Evolutionary conservation across 2,888 invertebrate genomes (phyloP).

Genomic region (Copidosoma aretas): DNA sequence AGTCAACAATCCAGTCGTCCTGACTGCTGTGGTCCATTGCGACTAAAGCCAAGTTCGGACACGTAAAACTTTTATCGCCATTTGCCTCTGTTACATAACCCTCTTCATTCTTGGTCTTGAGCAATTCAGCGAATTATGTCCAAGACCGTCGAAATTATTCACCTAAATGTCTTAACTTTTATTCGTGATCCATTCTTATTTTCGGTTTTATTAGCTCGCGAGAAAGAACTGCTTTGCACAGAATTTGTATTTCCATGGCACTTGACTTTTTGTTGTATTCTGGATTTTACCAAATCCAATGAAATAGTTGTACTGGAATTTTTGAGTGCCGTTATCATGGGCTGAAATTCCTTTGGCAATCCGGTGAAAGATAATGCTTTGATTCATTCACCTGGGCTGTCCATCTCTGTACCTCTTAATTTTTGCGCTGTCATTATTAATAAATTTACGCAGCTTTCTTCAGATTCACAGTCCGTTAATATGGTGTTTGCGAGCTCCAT

Average conservation of each 20-base stretch:
- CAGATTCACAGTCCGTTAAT: conserved; percentile 19
- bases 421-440: conserved; percentile 50
- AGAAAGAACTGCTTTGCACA: too few relatives aligned
- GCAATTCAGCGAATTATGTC: too few relatives aligned
- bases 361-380: conserved; percentile 50
- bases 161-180: conserved; percentile 52
- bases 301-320: conserved; percentile 47
- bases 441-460: conserved; percentile 49
- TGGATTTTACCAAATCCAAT: conserved; percentile 48
- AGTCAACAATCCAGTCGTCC: not conserved
- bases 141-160: too few relatives aligned
- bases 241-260: not conserved
- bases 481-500: not conserved
- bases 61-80: too few relatives aligned
- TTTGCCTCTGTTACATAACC: too few relatives aligned
- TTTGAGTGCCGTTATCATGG: conserved; percentile 50
- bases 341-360: conserved; percentile 47
- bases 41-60: too few relatives aligned
- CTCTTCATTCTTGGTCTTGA: too few relatives aligned
- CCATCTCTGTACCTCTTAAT: conserved; percentile 46
- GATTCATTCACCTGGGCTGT: conserved; percentile 49
- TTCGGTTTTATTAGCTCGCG: too few relatives aligned
- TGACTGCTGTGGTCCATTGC: not conserved
- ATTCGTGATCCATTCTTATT: not conserved
- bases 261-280: conserved; percentile 35